These are phyloP conservation scores for Cygnus olor DNA, from an alignment of 2,797 vertebrate genomes.

Conservation along the genomic window DNA sequence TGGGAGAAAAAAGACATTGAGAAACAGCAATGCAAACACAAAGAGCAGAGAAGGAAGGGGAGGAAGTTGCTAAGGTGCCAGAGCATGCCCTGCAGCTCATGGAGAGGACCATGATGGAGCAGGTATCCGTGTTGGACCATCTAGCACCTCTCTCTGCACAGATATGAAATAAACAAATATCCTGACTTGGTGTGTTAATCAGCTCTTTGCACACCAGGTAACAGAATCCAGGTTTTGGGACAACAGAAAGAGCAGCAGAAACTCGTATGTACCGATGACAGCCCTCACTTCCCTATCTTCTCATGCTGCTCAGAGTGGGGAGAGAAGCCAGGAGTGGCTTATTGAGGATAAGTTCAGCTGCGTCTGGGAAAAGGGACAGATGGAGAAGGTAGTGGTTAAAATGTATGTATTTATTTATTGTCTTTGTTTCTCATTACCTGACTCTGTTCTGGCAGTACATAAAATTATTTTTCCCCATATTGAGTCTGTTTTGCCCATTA, in stretches of 20 bases:
- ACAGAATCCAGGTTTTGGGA: too few species aligned
- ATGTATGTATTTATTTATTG: not conserved
- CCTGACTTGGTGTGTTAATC: too few species aligned
- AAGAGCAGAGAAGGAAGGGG: not conserved
- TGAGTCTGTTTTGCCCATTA: not conserved
- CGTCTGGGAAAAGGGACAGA: not conserved
- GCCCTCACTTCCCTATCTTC: not conserved
- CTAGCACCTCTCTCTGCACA: too few species aligned
- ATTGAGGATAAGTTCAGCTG: not conserved
- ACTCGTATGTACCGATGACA: rapidly evolving
- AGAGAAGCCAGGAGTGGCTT: not conserved
- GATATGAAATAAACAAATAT: too few species aligned
- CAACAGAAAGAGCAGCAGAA: not conserved
- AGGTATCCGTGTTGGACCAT: not conserved
- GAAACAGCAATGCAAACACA: not conserved
- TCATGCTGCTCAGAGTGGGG: rapidly evolving
- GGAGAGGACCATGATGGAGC: not conserved
- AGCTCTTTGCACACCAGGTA: too few species aligned
- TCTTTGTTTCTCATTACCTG: not conserved
- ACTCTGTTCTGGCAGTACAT: not conserved
- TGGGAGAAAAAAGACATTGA: not conserved
- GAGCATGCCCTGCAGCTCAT: not conserved
- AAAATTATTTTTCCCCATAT: not conserved
- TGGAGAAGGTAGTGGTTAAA: not conserved
- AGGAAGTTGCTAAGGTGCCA: not conserved